Conservation (phyloP, 1,140 invertebrate species). For the Bombus huntii region DNA sequence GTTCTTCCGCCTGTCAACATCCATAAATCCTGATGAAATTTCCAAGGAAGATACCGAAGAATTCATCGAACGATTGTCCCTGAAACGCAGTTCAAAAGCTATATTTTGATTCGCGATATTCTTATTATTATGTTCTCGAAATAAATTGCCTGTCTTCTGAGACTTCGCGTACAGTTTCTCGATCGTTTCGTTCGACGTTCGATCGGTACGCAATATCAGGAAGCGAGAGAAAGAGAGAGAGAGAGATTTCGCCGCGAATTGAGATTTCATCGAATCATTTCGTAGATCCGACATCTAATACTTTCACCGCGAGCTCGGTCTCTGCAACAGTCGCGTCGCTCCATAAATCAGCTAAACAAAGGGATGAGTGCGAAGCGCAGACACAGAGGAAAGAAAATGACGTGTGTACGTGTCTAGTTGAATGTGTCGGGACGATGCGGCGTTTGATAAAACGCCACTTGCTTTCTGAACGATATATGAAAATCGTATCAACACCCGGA, state of each 20-base stretch:
- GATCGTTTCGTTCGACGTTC: background rate
- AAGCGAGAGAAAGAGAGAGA: constrained; percentile 3
- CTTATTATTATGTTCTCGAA: background rate
- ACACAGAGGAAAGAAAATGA: constrained; percentile 4
- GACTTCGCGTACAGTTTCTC: background rate
- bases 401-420: background rate
- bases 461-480: constrained; percentile 17
- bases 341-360: constrained; percentile 46
- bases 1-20: background rate
- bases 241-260: background rate
- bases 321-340: background rate
- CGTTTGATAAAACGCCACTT: constrained; percentile 36
- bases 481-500: background rate
- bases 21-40: background rate
- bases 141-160: background rate
- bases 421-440: background rate
- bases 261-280: constrained; percentile 34
- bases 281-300: constrained; percentile 8
- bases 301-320: constrained; percentile 10
- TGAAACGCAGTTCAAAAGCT: background rate
- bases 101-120: background rate
- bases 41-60: background rate
- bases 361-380: constrained; percentile 13
- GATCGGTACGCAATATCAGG: background rate
- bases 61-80: background rate